Conservation (phyloP, 2,113 vertebrate species). For the Triplophysa siluroides region DNA sequence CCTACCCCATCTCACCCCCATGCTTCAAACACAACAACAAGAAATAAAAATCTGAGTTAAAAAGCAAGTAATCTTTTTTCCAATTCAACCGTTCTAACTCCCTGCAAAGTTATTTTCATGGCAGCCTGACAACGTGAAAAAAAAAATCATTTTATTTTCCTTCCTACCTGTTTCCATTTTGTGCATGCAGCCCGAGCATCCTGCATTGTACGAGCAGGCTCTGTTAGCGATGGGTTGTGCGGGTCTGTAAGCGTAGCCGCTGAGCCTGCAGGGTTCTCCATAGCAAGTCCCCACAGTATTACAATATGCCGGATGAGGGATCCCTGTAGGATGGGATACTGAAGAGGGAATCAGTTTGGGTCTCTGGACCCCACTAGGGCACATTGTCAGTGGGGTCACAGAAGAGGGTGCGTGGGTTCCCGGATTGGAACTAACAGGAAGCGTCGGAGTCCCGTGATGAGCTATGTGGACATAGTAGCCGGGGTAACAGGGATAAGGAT, state of each 20-base stretch:
- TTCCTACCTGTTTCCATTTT: slow-evolving; percentile 88
- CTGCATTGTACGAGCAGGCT: slow-evolving; percentile 73
- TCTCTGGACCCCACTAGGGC: slow-evolving; percentile 73
- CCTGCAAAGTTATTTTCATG: slow-evolving; percentile 9
- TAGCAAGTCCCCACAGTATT: slow-evolving; percentile 82
- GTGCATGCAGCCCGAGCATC: slow-evolving; percentile 80
- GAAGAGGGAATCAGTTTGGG: slow-evolving; percentile 81
- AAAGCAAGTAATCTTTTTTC: background rate
- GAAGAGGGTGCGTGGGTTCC: slow-evolving; percentile 69
- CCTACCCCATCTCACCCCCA: background rate
- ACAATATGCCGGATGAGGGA: slow-evolving; percentile 87
- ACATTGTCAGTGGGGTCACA: slow-evolving; percentile 74
- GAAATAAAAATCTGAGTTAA: background rate
- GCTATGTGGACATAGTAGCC: slow-evolving; percentile 78
- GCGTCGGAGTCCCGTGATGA: slow-evolving; percentile 64
- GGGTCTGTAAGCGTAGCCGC: slow-evolving; percentile 81
- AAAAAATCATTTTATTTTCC: slow-evolving; percentile 13
- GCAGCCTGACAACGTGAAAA: background rate
- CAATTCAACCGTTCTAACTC: background rate
- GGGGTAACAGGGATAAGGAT: slow-evolving; percentile 82
- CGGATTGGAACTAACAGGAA: slow-evolving; percentile 54
- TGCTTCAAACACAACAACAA: background rate
- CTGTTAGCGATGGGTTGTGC: slow-evolving; percentile 79
- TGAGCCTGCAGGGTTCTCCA: slow-evolving; percentile 80
- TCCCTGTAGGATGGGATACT: slow-evolving; percentile 78